These are phyloP conservation scores for Drosophila sp. DNA, from an alignment of 1,140 invertebrate species.

Conservation along the genomic window DNA sequence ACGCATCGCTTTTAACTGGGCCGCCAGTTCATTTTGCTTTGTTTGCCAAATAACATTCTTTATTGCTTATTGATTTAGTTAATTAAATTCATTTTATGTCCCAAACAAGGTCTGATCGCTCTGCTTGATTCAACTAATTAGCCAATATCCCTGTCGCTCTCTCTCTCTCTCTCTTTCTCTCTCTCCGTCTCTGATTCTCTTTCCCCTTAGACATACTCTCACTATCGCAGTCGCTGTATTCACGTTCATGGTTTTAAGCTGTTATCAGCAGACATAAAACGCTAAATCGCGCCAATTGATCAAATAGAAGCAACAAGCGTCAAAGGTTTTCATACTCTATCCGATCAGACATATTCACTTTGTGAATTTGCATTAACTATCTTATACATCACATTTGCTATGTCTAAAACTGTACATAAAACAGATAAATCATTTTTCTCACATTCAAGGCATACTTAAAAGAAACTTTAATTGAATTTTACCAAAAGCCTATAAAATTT, in stretches of 20 bases:
- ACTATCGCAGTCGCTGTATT: neutral
- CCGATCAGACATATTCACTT: neutral
- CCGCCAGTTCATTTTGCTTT: conserved; percentile 43
- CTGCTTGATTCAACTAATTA: conserved; percentile 55
- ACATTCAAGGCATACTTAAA: no score
- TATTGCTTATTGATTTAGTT: conserved; percentile 67
- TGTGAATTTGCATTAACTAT: neutral
- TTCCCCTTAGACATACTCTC: neutral
- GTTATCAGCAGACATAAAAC: conserved; percentile 36
- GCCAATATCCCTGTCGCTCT: conserved; percentile 17
- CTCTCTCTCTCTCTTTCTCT: conserved; percentile 1
- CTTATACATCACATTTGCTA: no score
- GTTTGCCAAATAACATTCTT: conserved; percentile 32
- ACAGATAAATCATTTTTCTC: no score
- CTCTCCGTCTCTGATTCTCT: neutral
- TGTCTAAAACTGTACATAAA: no score
- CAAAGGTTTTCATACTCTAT: conserved; percentile 14
- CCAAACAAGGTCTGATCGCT: conserved; percentile 39
- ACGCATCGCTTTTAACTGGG: conserved; percentile 45
- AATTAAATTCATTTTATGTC: conserved; percentile 67
- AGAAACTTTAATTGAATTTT: no score
- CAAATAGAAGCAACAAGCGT: conserved; percentile 31
- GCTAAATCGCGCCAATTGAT: conserved; percentile 48
- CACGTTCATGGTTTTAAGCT: conserved; percentile 1
- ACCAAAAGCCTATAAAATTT: no score